Evolutionary conservation across 2,113 vertebrate genomes (phyloP), one percentile per base, ranked within the genome.

Genomic region (Esox niger): DNA sequence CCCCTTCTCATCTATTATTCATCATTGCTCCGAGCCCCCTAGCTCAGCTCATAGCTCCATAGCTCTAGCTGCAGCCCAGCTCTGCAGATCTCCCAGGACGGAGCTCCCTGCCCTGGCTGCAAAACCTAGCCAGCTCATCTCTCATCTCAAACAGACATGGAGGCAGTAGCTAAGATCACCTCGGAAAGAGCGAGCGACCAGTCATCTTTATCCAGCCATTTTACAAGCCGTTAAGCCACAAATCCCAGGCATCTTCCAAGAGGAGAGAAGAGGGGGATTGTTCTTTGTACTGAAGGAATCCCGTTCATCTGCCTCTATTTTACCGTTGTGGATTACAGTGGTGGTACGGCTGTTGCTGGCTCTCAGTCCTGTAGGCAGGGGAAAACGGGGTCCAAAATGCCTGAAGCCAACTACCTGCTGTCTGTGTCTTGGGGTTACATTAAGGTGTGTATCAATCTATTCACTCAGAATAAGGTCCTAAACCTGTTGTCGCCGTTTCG

Each of bases 351-450:
- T 52, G 8, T 7, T 31, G 55, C 86, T 85, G 86, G 89, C 88
- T 89, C 87, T 88, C 77, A 86, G 78, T 43, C 38, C 38, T 43
- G 5, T 83, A 78, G 81, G 87, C 69, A 85, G 82, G 73, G 78
- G 73, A 90, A 82, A 88, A 89, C 87, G 49, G 79, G 82, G 81
- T 91, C 91, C 91, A 91, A 91, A 90, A 93, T 92, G 92, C 91
- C 91, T 90, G 91, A 92, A 87, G 90, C 90, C 54, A 92, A 92
- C 84, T 93, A 92, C 85, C 87, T 93, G 82, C 89, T 92, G 77
- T 91, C 91, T 59, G 92, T 92, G 78, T 93, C 91, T 75, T 92
- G 92, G 91, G 91, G 90, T 86, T 92, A 93, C 83, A 93, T 92
- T 77, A 92, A 92, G 92, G 92, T 93, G 88, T 78, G 91, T 91